Percentiles rank a stretch among this genome's conserved stretches.
Conservation (phyloP, 2,797 vertebrate species). For the Cossypha heuglini region DNA sequence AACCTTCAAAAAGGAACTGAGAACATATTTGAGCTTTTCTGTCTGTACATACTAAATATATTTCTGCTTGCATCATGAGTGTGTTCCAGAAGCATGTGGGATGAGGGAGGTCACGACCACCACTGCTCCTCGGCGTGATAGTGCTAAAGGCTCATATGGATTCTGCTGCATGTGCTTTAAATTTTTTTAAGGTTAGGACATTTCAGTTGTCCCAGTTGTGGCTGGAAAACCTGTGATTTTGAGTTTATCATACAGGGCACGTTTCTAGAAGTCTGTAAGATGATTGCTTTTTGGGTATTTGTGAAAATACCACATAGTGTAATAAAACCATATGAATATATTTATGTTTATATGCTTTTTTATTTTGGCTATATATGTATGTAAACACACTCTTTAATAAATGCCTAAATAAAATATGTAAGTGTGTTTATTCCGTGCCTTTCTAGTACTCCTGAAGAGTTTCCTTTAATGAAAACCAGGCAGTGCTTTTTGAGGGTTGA, state of each 20-base stretch:
- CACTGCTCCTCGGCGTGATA: not conserved
- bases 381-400: not conserved
- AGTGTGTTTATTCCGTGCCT: not conserved
- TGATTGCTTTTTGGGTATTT: not conserved
- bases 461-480: not conserved
- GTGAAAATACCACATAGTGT: not conserved
- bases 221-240: not conserved
- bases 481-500: not conserved
- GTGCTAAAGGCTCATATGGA: not conserved
- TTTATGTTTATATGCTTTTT: not conserved
- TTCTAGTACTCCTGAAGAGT: not conserved
- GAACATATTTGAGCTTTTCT: conserved; percentile 36
- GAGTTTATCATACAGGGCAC: not conserved
- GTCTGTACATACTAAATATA: conserved; percentile 51
- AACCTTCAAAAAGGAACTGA: conserved; percentile 21
- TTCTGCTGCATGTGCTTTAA: not conserved
- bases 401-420: not conserved
- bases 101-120: not conserved
- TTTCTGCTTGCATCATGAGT: not conserved
- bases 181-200: not conserved
- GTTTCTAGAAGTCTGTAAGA: not conserved
- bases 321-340: not conserved
- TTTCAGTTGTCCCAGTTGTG: not conserved
- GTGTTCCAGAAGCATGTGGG: not conserved
- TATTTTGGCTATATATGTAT: not conserved